A percentile compares a stretch with the other conserved stretches of the same genome.
These are phyloP conservation scores for Tetragonula clypearis DNA, from an alignment of 1,140 invertebrate species.

Conservation along the genomic window DNA sequence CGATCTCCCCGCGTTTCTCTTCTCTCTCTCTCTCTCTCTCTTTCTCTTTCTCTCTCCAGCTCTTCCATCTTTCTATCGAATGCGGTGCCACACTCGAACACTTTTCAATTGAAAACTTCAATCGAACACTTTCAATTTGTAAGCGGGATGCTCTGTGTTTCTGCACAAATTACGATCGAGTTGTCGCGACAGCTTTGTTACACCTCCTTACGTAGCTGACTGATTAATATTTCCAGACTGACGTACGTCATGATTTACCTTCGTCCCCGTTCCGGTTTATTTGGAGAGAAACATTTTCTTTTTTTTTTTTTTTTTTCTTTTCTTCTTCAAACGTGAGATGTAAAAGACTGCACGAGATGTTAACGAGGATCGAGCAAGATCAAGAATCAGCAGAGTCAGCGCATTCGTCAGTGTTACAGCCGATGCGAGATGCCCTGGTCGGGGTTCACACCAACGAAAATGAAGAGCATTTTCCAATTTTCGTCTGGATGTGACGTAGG, in stretches of 20 bases:
- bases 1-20: background rate
- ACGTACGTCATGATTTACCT: background rate
- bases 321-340: background rate
- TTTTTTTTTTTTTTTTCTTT: background rate
- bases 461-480: slow-evolving; percentile 75
- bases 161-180: background rate
- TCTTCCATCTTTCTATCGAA: slow-evolving; percentile 5
- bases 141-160: background rate
- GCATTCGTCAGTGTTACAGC: slow-evolving; percentile 27
- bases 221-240: background rate
- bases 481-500: slow-evolving; percentile 71
- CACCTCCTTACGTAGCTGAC: too few species aligned
- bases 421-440: background rate
- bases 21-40: too few species aligned
- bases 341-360: background rate
- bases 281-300: background rate
- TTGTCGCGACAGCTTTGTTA: background rate
- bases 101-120: slow-evolving; percentile 67
- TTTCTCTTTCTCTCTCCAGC: too few species aligned
- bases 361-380: slow-evolving; percentile 52
- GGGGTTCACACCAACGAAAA: slow-evolving; percentile 56
- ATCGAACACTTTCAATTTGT: slow-evolving; percentile 61
- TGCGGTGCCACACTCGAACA: slow-evolving; percentile 27
- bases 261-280: background rate
- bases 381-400: slow-evolving; percentile 52